Evolutionary conservation across 2,797 vertebrate species (phyloP).

Genomic region (Bovichtus variegatus): DNA sequence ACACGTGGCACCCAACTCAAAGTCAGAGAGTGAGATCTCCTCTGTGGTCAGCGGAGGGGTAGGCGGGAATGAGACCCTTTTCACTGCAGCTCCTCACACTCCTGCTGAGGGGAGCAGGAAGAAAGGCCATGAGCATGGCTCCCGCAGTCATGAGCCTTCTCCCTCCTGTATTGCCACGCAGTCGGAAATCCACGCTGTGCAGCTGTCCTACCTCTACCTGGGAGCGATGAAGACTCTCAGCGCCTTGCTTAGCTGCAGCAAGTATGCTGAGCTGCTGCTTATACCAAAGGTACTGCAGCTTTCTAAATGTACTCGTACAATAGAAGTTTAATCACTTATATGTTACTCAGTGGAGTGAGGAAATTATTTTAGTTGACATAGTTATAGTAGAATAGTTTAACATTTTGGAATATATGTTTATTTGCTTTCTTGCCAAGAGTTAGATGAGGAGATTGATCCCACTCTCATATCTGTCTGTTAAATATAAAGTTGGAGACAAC

Average conservation of each 20-base stretch:
- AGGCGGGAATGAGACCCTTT: slow-evolving; percentile 70
- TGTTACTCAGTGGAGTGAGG: not conserved
- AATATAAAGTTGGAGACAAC: too few species aligned
- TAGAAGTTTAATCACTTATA: not conserved
- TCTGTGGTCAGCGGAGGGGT: slow-evolving; percentile 81
- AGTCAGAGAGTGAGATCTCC: slow-evolving; percentile 89
- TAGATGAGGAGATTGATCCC: not conserved
- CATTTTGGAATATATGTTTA: not conserved
- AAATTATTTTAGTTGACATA: too few species aligned
- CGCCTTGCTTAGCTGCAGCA: slow-evolving; percentile 96
- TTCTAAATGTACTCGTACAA: not conserved
- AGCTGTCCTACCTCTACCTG: slow-evolving; percentile 96
- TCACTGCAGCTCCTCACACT: slow-evolving; percentile 71
- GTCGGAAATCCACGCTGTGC: slow-evolving; percentile 94
- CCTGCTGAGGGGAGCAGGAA: slow-evolving; percentile 86
- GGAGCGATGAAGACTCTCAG: slow-evolving; percentile 98
- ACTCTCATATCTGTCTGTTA: too few species aligned
- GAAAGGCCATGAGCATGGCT: slow-evolving; percentile 90
- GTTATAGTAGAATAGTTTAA: not conserved
- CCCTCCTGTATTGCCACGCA: slow-evolving; percentile 66
- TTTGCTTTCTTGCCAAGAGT: not conserved
- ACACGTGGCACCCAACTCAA: slow-evolving; percentile 83
- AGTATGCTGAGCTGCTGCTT: slow-evolving; percentile 96
- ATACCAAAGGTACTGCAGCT: slow-evolving; percentile 90
- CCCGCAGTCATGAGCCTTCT: slow-evolving; percentile 84